phyloP scores from a whole-genome alignment of 1,140 invertebrate genomes.

The Atopsyche davidsoni region DNA sequence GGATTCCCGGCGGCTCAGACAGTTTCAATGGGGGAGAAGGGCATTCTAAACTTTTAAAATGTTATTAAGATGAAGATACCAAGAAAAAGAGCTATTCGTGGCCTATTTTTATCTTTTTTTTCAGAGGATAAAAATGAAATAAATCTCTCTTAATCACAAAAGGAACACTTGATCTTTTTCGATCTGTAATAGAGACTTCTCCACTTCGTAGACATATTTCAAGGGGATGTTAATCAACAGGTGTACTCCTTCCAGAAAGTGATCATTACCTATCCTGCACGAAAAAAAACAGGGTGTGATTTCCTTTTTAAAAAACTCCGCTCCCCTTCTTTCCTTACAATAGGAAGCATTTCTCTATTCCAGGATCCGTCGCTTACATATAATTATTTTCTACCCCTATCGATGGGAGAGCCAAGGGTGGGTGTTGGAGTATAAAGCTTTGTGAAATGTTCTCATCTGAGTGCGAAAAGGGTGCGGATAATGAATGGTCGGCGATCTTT shows the following conservation, averaged over 20 bases:
- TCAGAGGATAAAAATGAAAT: conserved; percentile 18
- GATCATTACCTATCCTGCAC: conserved; percentile 18
- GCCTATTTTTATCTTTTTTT: conserved; percentile 15
- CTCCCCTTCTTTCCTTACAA: neutral
- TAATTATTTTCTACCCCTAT: conserved; percentile 26
- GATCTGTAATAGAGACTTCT: conserved; percentile 13
- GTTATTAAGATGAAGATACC: conserved; percentile 15
- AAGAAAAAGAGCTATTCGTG: neutral
- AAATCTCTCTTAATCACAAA: conserved; percentile 20
- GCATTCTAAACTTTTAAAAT: conserved; percentile 1
- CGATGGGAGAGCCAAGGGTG: conserved; percentile 11
- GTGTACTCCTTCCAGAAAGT: conserved; percentile 12
- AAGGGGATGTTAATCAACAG: conserved; percentile 16
- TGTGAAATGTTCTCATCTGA: conserved; percentile 20
- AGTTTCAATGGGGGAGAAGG: conserved; percentile 2
- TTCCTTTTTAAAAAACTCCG: conserved; percentile 11
- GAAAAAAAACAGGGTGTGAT: conserved; percentile 2
- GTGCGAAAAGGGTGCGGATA: conserved; percentile 24
- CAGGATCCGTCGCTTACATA: conserved; percentile 14
- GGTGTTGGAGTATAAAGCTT: conserved; percentile 8
- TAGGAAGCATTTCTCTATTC: conserved; percentile 1
- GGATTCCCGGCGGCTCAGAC: neutral
- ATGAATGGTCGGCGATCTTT: conserved; percentile 25
- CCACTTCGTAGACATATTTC: conserved; percentile 6
- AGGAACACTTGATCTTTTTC: conserved; percentile 23